phyloP scores from a whole-genome alignment of 2,113 vertebrate species.

The Callithrix jacchus region DNA sequence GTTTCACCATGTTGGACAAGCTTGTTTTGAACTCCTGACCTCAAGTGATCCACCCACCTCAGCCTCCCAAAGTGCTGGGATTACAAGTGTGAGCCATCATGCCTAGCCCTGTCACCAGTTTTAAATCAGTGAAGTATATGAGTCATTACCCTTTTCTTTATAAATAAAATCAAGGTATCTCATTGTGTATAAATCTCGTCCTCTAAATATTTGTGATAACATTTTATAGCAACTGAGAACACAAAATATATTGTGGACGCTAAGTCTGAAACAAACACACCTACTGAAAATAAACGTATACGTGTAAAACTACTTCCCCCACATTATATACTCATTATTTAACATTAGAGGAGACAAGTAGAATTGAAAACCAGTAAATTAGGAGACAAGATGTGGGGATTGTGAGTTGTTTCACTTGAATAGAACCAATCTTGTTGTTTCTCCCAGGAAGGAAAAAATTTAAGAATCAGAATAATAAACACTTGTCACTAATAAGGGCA shows the following conservation, averaged over 20 bases:
- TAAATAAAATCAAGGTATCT: constrained; percentile 46
- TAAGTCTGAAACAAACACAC: constrained; percentile 38
- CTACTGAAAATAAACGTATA: constrained; percentile 35
- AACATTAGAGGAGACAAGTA: constrained; percentile 37
- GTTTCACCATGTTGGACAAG: too few relatives aligned
- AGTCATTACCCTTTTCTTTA: constrained; percentile 52
- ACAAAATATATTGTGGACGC: constrained; percentile 25
- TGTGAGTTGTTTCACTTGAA: constrained; percentile 13
- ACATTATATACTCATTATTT: constrained; percentile 27
- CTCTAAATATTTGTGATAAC: constrained; percentile 67
- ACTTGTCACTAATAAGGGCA: constrained; percentile 60
- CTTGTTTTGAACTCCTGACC: too few relatives aligned
- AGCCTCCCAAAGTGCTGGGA: too few relatives aligned
- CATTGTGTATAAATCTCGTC: constrained; percentile 53
- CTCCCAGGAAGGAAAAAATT: constrained; percentile 68
- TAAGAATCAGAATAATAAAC: constrained; percentile 67
- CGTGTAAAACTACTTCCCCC: not conserved
- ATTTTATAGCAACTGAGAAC: constrained; percentile 60
- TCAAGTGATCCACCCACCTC: too few relatives aligned
- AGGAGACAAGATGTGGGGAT: constrained; percentile 40
- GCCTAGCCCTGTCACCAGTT: constrained; percentile 24
- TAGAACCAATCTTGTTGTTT: constrained; percentile 49
- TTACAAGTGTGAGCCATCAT: too few relatives aligned
- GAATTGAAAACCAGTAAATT: constrained; percentile 34
- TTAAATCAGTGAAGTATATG: constrained; percentile 60